These are phyloP conservation scores for Agriopis leucophaearia DNA, from an alignment of 2,888 invertebrate species.

Conservation along the genomic window DNA sequence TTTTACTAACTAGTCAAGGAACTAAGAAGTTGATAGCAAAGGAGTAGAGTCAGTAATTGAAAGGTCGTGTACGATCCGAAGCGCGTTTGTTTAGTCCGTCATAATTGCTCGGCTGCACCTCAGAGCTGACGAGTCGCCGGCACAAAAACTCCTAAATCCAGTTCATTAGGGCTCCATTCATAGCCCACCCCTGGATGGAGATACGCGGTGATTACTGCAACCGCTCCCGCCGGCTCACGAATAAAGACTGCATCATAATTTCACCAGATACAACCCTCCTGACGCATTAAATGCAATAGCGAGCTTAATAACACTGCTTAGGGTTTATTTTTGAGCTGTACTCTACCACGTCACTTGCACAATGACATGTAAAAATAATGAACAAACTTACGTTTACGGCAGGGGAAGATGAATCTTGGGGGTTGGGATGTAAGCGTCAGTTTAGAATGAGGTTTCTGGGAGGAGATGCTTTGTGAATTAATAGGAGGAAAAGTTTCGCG, in stretches of 20 bases:
- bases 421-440: constrained; percentile 57
- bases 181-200: constrained; percentile 85
- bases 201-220: constrained; percentile 87
- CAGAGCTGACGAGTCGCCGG: constrained; percentile 80
- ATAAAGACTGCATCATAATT: constrained; percentile 87
- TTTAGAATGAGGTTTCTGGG: constrained; percentile 59
- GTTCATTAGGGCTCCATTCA: constrained; percentile 87
- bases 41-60: constrained; percentile 63
- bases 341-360: constrained; percentile 79
- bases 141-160: constrained; percentile 87
- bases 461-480: constrained; percentile 85
- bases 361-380: constrained; percentile 87
- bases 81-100: constrained; percentile 81
- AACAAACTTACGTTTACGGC: constrained; percentile 75
- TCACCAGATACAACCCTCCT: constrained; percentile 83
- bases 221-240: constrained; percentile 86
- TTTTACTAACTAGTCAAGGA: constrained; percentile 44
- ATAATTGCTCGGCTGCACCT: constrained; percentile 85
- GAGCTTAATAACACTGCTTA: constrained; percentile 66
- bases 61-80: constrained; percentile 66
- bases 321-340: constrained; percentile 67
- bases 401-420: constrained; percentile 70
- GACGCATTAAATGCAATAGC: constrained; percentile 62
- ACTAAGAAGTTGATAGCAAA: constrained; percentile 50
- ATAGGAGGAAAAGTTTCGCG: constrained; percentile 86